These are phyloP conservation scores for Mesochorus sp. DNA, from an alignment of 2,888 invertebrate species.

Conservation along the genomic window DNA sequence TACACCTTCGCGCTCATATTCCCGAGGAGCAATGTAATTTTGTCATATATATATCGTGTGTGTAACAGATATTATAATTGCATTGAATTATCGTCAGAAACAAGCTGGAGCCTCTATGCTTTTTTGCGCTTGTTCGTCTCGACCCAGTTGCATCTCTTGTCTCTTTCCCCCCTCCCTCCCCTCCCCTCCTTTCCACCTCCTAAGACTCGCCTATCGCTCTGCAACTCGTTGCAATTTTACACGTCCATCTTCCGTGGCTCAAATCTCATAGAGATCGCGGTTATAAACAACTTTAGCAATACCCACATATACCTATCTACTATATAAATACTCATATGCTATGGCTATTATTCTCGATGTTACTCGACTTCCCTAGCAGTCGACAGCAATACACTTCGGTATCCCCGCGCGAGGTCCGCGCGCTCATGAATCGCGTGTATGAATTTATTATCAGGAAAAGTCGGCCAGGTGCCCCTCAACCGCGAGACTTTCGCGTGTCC, in stretches of 20 bases:
- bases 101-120: not conserved
- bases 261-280: not conserved
- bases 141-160: constrained; percentile 31
- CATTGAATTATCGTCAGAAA: constrained; percentile 19
- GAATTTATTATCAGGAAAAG: constrained; percentile 60
- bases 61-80: constrained; percentile 22
- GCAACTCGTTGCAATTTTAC: constrained; percentile 17
- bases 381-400: too few species aligned
- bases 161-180: too few species aligned
- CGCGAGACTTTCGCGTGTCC: constrained; percentile 54
- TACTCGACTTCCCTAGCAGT: too few species aligned
- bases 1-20: not conserved
- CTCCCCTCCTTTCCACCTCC: too few species aligned
- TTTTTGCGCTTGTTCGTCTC: not conserved
- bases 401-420: not conserved
- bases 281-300: constrained; percentile 23
- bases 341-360: not conserved
- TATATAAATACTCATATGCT: not conserved
- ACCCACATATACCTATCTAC: not conserved
- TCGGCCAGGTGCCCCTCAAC: constrained; percentile 58
- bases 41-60: constrained; percentile 18
- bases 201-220: too few species aligned
- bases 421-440: constrained; percentile 54
- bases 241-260: constrained; percentile 3
- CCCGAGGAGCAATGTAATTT: constrained; percentile 13